A percentile compares a stretch with the other conserved stretches of the same genome.
phyloP scores from a whole-genome alignment of 2,888 invertebrate species.

The Timandra comae region DNA sequence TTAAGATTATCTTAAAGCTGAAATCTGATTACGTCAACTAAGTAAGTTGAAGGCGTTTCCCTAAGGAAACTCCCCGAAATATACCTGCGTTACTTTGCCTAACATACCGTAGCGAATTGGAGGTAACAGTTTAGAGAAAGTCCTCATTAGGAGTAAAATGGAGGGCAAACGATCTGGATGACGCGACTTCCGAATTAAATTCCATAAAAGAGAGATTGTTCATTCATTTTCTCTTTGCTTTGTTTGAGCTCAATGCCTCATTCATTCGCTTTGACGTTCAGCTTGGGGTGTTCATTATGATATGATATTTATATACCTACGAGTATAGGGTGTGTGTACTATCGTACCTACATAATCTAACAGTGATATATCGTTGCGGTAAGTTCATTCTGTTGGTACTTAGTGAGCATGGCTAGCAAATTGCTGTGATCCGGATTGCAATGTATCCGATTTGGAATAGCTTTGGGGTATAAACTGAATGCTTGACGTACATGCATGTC shows the following conservation, averaged over 20 bases:
- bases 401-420: slow-evolving; percentile 9
- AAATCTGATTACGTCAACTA: slow-evolving; percentile 10
- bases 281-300: not conserved
- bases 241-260: slow-evolving; percentile 14
- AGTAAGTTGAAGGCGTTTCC: slow-evolving; percentile 20
- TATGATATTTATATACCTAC: not conserved
- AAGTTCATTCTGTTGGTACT: slow-evolving; percentile 8
- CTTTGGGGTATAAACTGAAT: not conserved
- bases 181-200: slow-evolving; percentile 33
- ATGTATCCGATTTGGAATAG: slow-evolving; percentile 1
- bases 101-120: slow-evolving; percentile 36
- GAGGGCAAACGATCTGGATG: slow-evolving; percentile 30
- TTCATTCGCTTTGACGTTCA: slow-evolving; percentile 6
- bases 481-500: not conserved
- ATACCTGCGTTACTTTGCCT: slow-evolving; percentile 28
- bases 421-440: slow-evolving; percentile 15
- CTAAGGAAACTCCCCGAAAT: slow-evolving; percentile 13
- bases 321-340: no score
- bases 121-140: slow-evolving; percentile 36
- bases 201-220: slow-evolving; percentile 30
- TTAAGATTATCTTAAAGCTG: no score
- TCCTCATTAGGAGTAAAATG: slow-evolving; percentile 35
- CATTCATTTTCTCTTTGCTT: slow-evolving; percentile 17
- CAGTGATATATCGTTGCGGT: not conserved
- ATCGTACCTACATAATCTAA: not conserved